Evolutionary conservation across 2,797 vertebrate genomes (phyloP), one percentile per base, ranked within the genome.

Genomic region (Helostoma temminkii): DNA sequence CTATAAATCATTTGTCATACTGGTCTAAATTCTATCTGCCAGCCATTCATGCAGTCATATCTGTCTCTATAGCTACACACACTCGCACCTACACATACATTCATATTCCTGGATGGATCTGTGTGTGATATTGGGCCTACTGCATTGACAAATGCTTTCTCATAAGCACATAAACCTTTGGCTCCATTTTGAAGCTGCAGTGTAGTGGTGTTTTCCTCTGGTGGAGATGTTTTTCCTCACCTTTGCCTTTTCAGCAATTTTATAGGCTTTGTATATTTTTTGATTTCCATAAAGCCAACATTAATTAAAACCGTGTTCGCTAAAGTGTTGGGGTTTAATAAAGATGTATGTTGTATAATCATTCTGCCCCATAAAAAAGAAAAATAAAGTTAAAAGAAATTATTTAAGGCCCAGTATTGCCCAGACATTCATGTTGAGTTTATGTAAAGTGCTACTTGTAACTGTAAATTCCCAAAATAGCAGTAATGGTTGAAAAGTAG

Each of bases 1-100:
- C 90, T 85, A 93, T 94, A 92, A 93, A 93, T 94, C 93, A 93
- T 92, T 83, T 93, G 88, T 91, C 91, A 92, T 87, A 77, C 79
- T 32, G 61, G 78, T 88, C 88, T 90, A 91, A 90, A 91, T 91
- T 92, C 85, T 90, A 85, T 92, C 92, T 90, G 87, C 82, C 84
- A 90, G 66, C 84, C 81, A 52, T 73, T 86, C 75, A 81, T 83
- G 81, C 80, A 76, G 74, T 83, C 80, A 88, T 53, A 83, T 85
- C 55, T 84, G 71, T 83, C 74, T 66, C 69, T 53, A 54, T 62
- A 68, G 46, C 42, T 64, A 37, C 36, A 46, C 22, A 73, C 39
- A 45, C 58, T 49, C 52, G 53, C 63, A 61, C 55, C 61, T 50
- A 63, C 37, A 47, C 34, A 46, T 12, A 49, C 54, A 28, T 12